Evolutionary conservation across 2,113 vertebrate genomes (phyloP).

Genomic region (Oreochromis spilurus): DNA sequence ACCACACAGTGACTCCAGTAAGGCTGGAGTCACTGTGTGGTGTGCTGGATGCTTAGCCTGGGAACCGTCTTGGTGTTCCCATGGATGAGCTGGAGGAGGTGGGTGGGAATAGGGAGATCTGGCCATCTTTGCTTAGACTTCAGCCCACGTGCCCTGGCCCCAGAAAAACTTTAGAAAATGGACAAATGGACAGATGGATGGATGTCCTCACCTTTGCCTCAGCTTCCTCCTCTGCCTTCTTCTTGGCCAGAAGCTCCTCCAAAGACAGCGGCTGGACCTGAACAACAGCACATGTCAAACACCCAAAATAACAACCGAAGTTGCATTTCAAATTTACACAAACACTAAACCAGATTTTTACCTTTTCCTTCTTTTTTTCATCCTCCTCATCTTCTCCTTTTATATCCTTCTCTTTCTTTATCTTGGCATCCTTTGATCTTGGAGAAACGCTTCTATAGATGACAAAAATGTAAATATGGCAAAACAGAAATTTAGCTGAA

Average conservation of each 20-base stretch:
- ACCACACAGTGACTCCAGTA: not conserved
- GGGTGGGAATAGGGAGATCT: not conserved
- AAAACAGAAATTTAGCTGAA: not conserved
- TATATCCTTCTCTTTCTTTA: slow-evolving; percentile 83
- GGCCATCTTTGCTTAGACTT: not conserved
- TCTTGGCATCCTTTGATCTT: slow-evolving; percentile 80
- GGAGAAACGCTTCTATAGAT: slow-evolving; percentile 79
- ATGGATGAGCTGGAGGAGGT: not conserved
- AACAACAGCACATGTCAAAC: not conserved
- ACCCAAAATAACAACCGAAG: not conserved
- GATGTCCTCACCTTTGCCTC: slow-evolving; percentile 84
- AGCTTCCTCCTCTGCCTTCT: slow-evolving; percentile 94
- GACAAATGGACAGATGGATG: not conserved
- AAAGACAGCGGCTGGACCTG: slow-evolving; percentile 90
- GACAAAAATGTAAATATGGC: not conserved
- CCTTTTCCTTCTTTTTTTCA: slow-evolving; percentile 85
- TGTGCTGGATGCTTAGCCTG: not conserved
- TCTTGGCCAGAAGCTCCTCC: slow-evolving; percentile 95
- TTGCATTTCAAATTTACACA: not conserved
- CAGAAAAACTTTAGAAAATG: not conserved
- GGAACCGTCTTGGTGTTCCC: not conserved
- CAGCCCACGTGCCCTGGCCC: not conserved
- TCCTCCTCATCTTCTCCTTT: slow-evolving; percentile 89
- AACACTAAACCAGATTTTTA: not conserved
- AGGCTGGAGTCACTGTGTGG: not conserved